Conservation (phyloP, 2,888 invertebrate species). For the Morpho helenor region DNA sequence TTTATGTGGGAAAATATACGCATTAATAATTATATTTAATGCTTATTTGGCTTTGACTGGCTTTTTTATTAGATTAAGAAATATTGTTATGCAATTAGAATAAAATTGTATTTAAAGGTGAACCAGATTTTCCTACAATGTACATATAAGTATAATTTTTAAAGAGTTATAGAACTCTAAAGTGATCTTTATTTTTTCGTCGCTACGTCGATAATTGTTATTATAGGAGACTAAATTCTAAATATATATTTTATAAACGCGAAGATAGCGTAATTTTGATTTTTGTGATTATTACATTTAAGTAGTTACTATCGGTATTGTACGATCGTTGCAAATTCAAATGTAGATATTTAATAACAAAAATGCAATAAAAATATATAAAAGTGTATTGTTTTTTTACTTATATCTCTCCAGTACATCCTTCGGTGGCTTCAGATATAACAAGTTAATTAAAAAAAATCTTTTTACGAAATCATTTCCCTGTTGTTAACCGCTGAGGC, state of each 20-base stretch:
- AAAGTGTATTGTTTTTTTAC: conserved; percentile 37
- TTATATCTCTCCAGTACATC: neutral
- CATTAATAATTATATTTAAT: conserved; percentile 71
- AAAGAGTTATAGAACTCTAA: conserved; percentile 22
- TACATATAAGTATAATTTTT: conserved; percentile 21
- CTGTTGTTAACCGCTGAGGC: no score
- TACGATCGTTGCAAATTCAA: conserved; percentile 51
- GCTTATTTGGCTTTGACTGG: conserved; percentile 71
- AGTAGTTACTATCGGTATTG: conserved; percentile 57
- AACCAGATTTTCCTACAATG: conserved; percentile 26
- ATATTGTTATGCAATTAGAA: conserved; percentile 43
- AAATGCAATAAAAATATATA: conserved; percentile 57
- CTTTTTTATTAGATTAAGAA: conserved; percentile 62
- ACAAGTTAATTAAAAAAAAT: no score
- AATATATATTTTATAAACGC: conserved; percentile 40
- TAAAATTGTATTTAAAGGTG: conserved; percentile 24
- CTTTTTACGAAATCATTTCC: no score
- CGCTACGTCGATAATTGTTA: conserved; percentile 20
- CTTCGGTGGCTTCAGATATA: no score
- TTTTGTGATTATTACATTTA: conserved; percentile 64
- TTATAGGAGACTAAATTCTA: conserved; percentile 49
- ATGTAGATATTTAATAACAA: conserved; percentile 63
- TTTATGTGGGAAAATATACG: conserved; percentile 77
- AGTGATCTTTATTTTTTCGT: conserved; percentile 35
- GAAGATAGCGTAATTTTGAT: conserved; percentile 48